Conservation (phyloP, 2,888 invertebrate species). For the Charanyca ferruginea region DNA sequence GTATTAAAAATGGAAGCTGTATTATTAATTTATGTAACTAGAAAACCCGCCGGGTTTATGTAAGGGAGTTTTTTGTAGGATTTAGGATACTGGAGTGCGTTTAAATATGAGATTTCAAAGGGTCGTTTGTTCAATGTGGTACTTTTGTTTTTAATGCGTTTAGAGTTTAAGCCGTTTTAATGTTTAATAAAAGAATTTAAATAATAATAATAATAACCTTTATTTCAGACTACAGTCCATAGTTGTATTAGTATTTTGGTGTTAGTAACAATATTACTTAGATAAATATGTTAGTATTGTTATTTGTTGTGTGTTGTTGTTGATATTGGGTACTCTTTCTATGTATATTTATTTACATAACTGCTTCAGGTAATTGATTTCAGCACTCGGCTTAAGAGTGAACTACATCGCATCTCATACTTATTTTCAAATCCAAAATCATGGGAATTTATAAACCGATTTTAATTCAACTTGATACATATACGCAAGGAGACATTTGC, state of each 20-base stretch:
- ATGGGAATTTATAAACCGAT: too few relatives aligned
- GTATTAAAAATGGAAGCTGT: constrained; percentile 24
- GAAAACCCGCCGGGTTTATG: neutral
- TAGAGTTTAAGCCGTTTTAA: neutral
- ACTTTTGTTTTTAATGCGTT: constrained; percentile 19
- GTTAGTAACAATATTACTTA: too few relatives aligned
- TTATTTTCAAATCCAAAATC: too few relatives aligned
- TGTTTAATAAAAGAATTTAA: neutral
- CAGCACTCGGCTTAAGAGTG: too few relatives aligned
- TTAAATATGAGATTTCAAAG: constrained; percentile 1
- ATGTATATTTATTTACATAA: neutral
- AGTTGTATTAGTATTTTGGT: too few relatives aligned
- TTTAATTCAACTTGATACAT: too few relatives aligned
- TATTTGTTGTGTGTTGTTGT: too few relatives aligned
- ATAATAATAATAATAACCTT: too few relatives aligned
- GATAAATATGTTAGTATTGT: too few relatives aligned
- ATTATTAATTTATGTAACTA: constrained; percentile 28
- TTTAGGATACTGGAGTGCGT: neutral
- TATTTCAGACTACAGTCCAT: too few relatives aligned
- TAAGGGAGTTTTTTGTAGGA: neutral
- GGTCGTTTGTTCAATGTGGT: constrained; percentile 9
- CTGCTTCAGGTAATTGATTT: neutral
- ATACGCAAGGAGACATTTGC: too few relatives aligned
- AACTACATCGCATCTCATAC: too few relatives aligned
- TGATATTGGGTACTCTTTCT: neutral